Base-by-base conservation (phyloP, 2,113 vertebrate genomes). In the Peromyscus polionotus region DNA sequence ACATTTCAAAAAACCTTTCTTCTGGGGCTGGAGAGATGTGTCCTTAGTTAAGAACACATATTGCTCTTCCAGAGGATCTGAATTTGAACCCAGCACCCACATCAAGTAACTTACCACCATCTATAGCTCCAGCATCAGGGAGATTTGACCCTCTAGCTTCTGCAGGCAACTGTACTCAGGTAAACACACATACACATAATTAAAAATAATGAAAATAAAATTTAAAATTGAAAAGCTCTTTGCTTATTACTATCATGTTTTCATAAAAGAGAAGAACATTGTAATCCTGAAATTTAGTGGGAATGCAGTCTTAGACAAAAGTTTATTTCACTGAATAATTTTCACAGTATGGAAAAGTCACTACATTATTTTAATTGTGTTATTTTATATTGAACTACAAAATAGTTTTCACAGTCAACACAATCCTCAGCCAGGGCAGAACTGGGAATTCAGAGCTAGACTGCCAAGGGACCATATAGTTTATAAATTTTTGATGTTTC, bases 401-500 rank as follows among this genome's bases (percentile, higher is more conserved):
- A 57, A 77, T 36, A 5, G 57, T 39, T 70, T 12, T 65, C 59
- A 81, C 0, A 14, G 16, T 2, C 39, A 81, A 59, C 16, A 51
- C 12, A 83, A 59, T 14, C 45, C 67, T 90, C 39, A 80, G 39
- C 24, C 22, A 2, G 4, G 22, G 16, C 45, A 17, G 31, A 54
- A 48, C 33, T 90, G 48, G 19, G 22, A 63, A 24, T 61, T 24
- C 36, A 63, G 4, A 87, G 39, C 33, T 59, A 51, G 12, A 68
- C 28, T 68, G 5, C 42, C 16, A 86, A 54, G 19, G 12, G 14
- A 39, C 10, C 11, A 11, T 33, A 57, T 22, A 36, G 57, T 72
- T 94, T 33, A 94, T 11, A 92, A 79, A 76, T n/a, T 31, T 17
- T n/a, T 65, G 57, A 48, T 79, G 75, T 93, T 87, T 90, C 22